Percentiles rank a stretch among this genome's conserved stretches.
Conservation (phyloP, 2,888 invertebrate genomes). For the Timema podura region DNA sequence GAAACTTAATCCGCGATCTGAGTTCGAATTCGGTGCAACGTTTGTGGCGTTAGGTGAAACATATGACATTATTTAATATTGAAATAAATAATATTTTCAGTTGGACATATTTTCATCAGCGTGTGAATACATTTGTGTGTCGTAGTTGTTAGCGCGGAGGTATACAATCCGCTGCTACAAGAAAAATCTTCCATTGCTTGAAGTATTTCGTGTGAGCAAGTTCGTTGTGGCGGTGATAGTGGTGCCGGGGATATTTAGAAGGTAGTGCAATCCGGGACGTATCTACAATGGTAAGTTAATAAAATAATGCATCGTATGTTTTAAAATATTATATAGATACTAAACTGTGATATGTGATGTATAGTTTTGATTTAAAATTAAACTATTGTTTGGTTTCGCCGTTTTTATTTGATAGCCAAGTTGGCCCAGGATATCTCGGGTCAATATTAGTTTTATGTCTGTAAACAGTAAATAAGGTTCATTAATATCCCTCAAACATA, state of each 20-base stretch:
- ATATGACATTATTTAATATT: conserved; percentile 27
- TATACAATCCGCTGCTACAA: conserved; percentile 29
- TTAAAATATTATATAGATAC: neutral
- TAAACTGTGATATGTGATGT: neutral
- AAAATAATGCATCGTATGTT: conserved; percentile 25
- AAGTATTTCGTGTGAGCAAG: conserved; percentile 32
- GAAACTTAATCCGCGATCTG: conserved; percentile 50
- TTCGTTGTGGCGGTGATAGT: conserved; percentile 33
- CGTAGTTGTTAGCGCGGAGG: conserved; percentile 31
- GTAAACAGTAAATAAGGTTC: no score
- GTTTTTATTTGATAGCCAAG: neutral
- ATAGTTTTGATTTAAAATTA: neutral
- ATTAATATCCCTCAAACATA: no score
- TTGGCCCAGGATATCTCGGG: no score
- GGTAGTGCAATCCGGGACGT: conserved; percentile 33
- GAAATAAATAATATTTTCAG: conserved; percentile 23
- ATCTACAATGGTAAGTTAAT: conserved; percentile 35
- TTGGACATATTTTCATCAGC: conserved; percentile 25
- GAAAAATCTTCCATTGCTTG: conserved; percentile 30
- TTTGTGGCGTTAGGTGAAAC: conserved; percentile 24
- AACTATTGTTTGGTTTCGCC: neutral
- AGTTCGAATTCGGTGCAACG: conserved; percentile 31
- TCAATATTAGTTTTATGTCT: no score
- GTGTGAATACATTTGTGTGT: conserved; percentile 28
- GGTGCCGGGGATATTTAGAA: conserved; percentile 32